Base-by-base conservation (phyloP, 2,888 invertebrate species). In the Lithosia quadra region DNA sequence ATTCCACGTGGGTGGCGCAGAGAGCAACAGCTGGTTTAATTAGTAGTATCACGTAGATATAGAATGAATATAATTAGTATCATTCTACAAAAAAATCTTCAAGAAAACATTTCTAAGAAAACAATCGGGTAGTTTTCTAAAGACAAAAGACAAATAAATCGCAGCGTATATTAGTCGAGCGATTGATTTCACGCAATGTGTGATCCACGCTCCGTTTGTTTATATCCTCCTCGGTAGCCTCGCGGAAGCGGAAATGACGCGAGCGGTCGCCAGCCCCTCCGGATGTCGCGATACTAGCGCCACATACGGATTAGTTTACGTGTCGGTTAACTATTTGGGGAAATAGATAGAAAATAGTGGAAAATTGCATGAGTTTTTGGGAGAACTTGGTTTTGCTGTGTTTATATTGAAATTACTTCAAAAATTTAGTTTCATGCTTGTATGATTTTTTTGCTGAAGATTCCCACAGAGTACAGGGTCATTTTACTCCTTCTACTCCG, bases 161-260 rank as follows among this genome's bases (percentile, higher is more conserved):
- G 63, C 62, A 78, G 73, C 73, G 79, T 78, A 86, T 84, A 92
- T 93, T 91, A 92, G 84, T 82, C 90, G 82, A 82, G 81, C 92
- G 90, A 93, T 93, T 93, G 90, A 88, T 87, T 88, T 81, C 89
- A 87, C 90, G 90, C 91, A 87, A 91, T 87, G 91, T 90, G 91
- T 89, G 92, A 89, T 83, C 80, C 87, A 89, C 89, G 91, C 89
- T 88, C 90, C 85, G 90, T 89, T 90, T 87, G 84, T 84, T 85
- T 86, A 80, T 84, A 86, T 87, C 88, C 87, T 84, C 28, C 28
- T 28, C n/a, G 53, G 84, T 79, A 80, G 79, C 80, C 71, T 73
- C 64, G 72, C 84, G 90, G 90, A 88, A 84, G 76, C 85, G 91
- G 91, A 91, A 90, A 90, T 90, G 91, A 89, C 91, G 89, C 88